Base-by-base conservation (phyloP, 2,113 vertebrate genomes). In the Chunga burmeisteri region DNA sequence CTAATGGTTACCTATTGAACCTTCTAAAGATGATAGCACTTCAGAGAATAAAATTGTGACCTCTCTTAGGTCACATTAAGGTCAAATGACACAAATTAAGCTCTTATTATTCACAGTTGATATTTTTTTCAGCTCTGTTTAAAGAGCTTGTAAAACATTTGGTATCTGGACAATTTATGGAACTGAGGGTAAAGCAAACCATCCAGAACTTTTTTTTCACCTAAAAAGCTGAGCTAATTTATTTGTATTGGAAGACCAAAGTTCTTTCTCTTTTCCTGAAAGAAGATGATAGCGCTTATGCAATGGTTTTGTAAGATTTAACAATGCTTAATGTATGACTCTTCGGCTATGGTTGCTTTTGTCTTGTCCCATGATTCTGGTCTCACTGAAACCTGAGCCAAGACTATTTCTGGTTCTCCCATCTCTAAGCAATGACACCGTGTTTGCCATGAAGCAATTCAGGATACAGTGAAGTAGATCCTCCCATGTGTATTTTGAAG, bases 331-430 rank as follows among this genome's bases (percentile, higher is more conserved):
- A 6, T 16, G 23, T 58, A 49, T 2, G 8, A 23, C 42, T 93
- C 61, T 58, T 42, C 55, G 50, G 29, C 83, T 91, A 6, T 27
- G 75, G 36, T n/a, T 53, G 80, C 66, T 77, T 92, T 89, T 87
- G 73, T 73, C 89, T 95, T 84, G 66, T 94, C 44, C 73, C 53
- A 10, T 49, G 61, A 40, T 90, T 91, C 70, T 44, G 78, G 34
- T 84, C 82, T 93, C 84, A 59, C 77, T 85, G 16, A 79, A 87
- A 77, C 52, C 46, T 38, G 29, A 93, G 83, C 89, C 94, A 90
- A 88, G 38, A 20, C 32, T 97, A 91, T 94, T 97, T 95, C 89
- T 93, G 66, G 14, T 91, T 95, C 50, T 91, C 38, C 78, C 74
- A 87, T 89, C 59, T 85, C 66, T 17, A 10, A 75, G 84, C 58